Conservation (phyloP, 2,888 invertebrate genomes). For the Lapara coniferarum region DNA sequence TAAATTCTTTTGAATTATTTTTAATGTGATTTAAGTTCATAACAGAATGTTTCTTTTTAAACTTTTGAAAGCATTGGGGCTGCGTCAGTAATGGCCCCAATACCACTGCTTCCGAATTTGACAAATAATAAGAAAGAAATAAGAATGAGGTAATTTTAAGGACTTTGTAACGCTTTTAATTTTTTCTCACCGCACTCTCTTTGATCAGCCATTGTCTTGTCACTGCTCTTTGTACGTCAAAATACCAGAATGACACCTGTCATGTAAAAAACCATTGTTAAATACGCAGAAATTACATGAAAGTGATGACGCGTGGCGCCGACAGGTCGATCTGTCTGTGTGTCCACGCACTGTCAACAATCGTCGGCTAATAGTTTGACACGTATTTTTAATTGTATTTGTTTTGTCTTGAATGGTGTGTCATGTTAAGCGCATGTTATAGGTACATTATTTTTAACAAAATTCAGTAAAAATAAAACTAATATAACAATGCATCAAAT, state of each 20-base stretch:
- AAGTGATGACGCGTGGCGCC: conserved; percentile 19
- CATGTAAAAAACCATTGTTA: conserved; percentile 5
- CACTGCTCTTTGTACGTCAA: neutral
- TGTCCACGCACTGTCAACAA: conserved; percentile 25
- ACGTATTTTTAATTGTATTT: conserved; percentile 34
- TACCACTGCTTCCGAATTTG: too few species aligned
- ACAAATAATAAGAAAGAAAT: too few species aligned
- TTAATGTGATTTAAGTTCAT: too few species aligned
- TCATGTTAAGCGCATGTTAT: neutral
- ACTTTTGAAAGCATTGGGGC: too few species aligned
- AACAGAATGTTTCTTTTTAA: too few species aligned
- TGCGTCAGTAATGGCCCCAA: too few species aligned
- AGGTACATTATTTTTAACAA: too few species aligned
- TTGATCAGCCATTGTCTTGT: neutral
- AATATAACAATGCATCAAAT: too few species aligned
- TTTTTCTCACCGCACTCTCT: neutral
- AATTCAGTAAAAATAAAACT: too few species aligned
- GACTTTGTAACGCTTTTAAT: neutral
- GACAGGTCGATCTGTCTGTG: conserved; percentile 19
- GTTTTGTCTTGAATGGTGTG: conserved; percentile 28
- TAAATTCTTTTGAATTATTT: too few species aligned
- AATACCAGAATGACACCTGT: conserved; percentile 5
- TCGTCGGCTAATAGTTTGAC: conserved; percentile 21
- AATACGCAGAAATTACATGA: conserved; percentile 11
- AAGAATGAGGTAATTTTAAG: too few species aligned